Percentiles rank a stretch among this genome's conserved stretches.
Conservation (phyloP, 2,113 vertebrate species). For the Thinocorus orbignyianus region DNA sequence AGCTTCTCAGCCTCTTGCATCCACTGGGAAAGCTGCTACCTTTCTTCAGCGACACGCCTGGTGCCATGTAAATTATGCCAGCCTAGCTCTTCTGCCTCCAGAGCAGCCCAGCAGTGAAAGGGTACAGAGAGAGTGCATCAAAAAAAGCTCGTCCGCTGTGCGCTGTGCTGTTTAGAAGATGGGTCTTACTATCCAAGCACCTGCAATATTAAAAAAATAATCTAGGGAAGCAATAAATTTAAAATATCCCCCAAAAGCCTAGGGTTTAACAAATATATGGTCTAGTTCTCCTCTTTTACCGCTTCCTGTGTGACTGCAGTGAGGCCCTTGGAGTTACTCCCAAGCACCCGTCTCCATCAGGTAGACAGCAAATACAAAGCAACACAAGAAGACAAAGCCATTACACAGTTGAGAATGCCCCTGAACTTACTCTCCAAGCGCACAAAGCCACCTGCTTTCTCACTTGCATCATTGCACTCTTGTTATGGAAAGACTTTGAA, state of each 20-base stretch:
- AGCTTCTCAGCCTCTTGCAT: neutral
- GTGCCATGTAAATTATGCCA: neutral
- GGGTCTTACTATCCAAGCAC: neutral
- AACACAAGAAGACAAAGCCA: neutral
- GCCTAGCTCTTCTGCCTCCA: neutral
- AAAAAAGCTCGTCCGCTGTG: neutral
- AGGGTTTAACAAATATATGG: neutral
- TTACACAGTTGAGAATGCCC: neutral
- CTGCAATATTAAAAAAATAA: neutral
- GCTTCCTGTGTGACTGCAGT: neutral
- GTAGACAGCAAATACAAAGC: slow-evolving; percentile 2
- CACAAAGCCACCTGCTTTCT: slow-evolving; percentile 48
- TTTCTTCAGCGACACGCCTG: neutral
- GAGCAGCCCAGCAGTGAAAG: neutral
- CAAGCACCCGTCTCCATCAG: neutral
- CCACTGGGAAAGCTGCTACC: neutral
- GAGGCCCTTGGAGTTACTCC: neutral
- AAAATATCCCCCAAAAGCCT: neutral
- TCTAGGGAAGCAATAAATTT: slow-evolving; percentile 10
- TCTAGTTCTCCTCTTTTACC: slow-evolving; percentile 8
- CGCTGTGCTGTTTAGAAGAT: neutral
- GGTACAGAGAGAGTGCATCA: neutral
- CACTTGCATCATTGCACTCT: neutral
- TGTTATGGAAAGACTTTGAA: slow-evolving; percentile 8
- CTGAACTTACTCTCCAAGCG: neutral